Percentiles rank a stretch among this genome's conserved stretches.
Evolutionary conservation across 2,797 vertebrate species (phyloP).

Genomic region (Delichon dasypus): DNA sequence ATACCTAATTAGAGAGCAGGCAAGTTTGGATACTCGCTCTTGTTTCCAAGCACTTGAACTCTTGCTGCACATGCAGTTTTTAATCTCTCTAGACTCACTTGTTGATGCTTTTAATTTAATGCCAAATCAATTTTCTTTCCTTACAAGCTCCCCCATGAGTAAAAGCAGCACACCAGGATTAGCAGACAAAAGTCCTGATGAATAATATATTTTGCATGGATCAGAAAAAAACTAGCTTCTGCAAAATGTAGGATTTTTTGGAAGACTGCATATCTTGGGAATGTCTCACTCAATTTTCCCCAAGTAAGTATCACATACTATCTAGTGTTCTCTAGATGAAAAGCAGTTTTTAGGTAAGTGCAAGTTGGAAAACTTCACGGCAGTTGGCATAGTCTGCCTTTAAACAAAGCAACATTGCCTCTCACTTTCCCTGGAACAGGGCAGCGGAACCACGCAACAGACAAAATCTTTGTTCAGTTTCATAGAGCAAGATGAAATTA

Average conservation of each 20-base stretch:
- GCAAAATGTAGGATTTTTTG: background rate
- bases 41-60: background rate
- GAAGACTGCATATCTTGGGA: background rate
- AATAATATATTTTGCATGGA: background rate
- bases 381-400: background rate
- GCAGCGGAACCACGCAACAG: background rate
- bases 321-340: background rate
- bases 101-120: background rate
- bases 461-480: background rate
- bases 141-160: background rate
- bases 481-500: background rate
- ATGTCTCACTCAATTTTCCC: background rate
- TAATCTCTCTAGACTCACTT: background rate
- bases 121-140: background rate
- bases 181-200: background rate
- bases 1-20: background rate
- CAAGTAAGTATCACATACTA: background rate
- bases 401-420: background rate
- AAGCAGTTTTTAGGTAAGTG: background rate
- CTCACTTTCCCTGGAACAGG: background rate
- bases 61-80: background rate
- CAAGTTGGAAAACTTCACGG: background rate
- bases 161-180: background rate
- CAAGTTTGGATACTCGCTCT: background rate
- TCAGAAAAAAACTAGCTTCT: background rate